Conservation (phyloP, 2,113 vertebrate genomes). For the Psilopsiagon aurifrons region DNA sequence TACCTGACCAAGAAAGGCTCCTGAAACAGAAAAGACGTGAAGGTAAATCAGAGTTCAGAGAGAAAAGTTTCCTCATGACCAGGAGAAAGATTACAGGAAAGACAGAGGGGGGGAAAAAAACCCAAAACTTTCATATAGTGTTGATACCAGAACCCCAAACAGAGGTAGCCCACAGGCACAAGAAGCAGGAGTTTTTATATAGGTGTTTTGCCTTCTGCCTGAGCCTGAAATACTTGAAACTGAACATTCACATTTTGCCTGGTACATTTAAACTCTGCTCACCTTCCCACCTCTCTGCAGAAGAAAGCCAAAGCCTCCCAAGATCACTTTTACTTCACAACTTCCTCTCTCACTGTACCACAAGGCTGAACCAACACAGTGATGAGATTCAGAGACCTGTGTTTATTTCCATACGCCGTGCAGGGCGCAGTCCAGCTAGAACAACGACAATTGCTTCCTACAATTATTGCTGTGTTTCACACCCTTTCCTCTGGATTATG, state of each 20-base stretch:
- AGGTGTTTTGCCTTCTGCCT: background rate
- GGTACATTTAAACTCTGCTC: background rate
- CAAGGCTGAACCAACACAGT: background rate
- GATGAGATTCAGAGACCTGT: accelerated
- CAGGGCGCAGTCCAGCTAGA: background rate
- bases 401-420: background rate
- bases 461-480: constrained; percentile 62
- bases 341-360: background rate
- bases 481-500: constrained; percentile 68
- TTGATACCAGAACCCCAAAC: background rate
- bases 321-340: background rate
- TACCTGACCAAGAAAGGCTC: background rate
- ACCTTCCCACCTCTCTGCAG: background rate
- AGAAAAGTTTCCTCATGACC: background rate
- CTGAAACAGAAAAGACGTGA: background rate
- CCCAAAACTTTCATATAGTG: background rate
- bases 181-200: background rate
- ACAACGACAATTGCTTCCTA: constrained; percentile 53
- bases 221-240: background rate
- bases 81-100: background rate
- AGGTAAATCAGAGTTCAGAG: background rate
- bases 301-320: background rate
- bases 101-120: accelerated
- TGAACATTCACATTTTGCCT: background rate
- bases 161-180: background rate